Evolutionary conservation across 1,140 invertebrate species (phyloP).

Genomic region (Lineus longissimus): DNA sequence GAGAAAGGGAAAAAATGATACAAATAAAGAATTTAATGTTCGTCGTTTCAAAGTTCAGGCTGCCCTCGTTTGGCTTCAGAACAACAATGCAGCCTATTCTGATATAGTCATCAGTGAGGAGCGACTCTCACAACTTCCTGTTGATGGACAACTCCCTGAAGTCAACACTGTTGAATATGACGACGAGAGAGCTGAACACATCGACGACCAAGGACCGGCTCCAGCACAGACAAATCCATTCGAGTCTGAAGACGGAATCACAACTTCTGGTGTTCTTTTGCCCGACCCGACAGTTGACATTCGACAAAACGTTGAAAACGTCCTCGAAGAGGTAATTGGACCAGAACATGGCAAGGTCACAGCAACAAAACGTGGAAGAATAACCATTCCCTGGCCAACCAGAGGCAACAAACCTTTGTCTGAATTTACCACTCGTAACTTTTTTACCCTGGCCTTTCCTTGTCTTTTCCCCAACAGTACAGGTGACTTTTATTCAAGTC

Average conservation of each 20-base stretch:
- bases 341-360: background rate
- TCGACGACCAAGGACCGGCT: background rate
- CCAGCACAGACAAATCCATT: background rate
- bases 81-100: background rate
- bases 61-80: background rate
- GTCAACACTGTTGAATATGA: background rate
- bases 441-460: conserved; percentile 6
- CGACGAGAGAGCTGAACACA: background rate
- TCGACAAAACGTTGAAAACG: background rate
- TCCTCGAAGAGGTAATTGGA: background rate
- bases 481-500: background rate
- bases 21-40: conserved; percentile 1
- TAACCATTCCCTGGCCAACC: background rate
- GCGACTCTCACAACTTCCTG: background rate
- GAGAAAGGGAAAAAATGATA: background rate
- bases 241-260: background rate
- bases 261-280: background rate
- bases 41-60: background rate
- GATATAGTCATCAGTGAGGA: background rate
- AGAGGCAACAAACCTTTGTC: background rate
- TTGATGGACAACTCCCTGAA: background rate
- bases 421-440: background rate
- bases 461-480: background rate
- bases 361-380: background rate
- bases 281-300: background rate